These are phyloP conservation scores for Musca vetustissima DNA, from an alignment of 1,140 invertebrate genomes.

Conservation along the genomic window DNA sequence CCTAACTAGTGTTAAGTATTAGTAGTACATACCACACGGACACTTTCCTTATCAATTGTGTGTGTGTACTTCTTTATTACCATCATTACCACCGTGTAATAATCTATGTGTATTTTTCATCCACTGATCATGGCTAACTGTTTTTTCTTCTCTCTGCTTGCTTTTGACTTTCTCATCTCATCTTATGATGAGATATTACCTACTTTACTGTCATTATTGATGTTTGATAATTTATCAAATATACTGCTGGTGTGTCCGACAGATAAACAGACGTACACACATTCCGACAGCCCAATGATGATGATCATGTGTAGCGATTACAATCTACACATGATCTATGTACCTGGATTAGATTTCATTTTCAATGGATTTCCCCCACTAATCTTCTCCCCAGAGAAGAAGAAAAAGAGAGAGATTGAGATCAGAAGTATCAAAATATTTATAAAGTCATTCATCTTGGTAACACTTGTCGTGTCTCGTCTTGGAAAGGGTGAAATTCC, in stretches of 20 bases:
- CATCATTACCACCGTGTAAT: too few relatives aligned
- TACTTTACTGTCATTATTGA: constrained; percentile 27
- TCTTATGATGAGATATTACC: background rate
- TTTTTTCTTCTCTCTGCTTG: background rate
- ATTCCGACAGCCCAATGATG: background rate
- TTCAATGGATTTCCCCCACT: background rate
- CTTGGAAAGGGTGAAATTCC: too few relatives aligned
- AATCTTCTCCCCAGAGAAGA: too few relatives aligned
- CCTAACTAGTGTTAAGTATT: too few relatives aligned
- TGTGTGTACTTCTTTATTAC: too few relatives aligned
- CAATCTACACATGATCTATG: background rate
- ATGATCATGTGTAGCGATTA: background rate
- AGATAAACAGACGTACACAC: too few relatives aligned
- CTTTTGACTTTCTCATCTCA: background rate
- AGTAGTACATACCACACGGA: too few relatives aligned
- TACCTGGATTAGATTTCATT: background rate
- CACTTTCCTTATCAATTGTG: too few relatives aligned
- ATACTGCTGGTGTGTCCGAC: too few relatives aligned
- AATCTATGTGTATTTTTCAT: too few relatives aligned
- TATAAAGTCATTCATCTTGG: constrained; percentile 47
- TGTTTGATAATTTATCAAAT: constrained; percentile 28
- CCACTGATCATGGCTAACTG: background rate
- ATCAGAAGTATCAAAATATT: constrained; percentile 44
- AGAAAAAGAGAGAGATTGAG: background rate
- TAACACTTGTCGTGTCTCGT: constrained; percentile 14